Percentiles rank a stretch among this genome's conserved stretches.
Evolutionary conservation across 2,888 invertebrate species (phyloP).

Genomic region (Acleris sparsana): DNA sequence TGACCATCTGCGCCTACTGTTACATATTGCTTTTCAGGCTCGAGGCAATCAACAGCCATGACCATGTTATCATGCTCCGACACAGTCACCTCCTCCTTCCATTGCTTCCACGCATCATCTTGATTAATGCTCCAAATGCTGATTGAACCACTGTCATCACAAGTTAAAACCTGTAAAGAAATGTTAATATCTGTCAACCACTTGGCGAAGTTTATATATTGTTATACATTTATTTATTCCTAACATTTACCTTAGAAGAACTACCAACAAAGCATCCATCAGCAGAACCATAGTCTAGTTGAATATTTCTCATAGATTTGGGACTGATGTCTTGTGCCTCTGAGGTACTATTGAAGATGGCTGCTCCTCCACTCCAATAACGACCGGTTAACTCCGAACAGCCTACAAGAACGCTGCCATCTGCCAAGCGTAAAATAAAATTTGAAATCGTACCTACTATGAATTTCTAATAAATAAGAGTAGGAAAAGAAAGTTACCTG

Average conservation of each 20-base stretch:
- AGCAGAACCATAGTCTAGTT: slow-evolving; percentile 64
- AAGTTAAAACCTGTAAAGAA: slow-evolving; percentile 63
- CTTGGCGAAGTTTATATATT: not conserved
- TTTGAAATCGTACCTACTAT: not conserved
- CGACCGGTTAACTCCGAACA: slow-evolving; percentile 77
- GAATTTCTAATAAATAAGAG: not conserved
- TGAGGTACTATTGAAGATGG: slow-evolving; percentile 56
- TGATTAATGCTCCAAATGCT: slow-evolving; percentile 63
- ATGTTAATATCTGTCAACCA: not conserved
- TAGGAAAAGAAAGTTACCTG: slow-evolving; percentile 51
- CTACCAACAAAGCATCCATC: slow-evolving; percentile 73
- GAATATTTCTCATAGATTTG: slow-evolving; percentile 58
- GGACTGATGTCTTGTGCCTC: slow-evolving; percentile 50
- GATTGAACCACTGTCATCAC: slow-evolving; percentile 75
- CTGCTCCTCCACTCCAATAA: slow-evolving; percentile 75
- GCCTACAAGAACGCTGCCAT: slow-evolving; percentile 72
- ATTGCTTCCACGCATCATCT: slow-evolving; percentile 63
- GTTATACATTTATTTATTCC: not conserved
- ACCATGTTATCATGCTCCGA: slow-evolving; percentile 73
- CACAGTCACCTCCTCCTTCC: slow-evolving; percentile 64
- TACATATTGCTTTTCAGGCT: slow-evolving; percentile 63
- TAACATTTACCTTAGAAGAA: slow-evolving; percentile 61
- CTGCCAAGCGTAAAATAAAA: slow-evolving; percentile 47
- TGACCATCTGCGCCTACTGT: slow-evolving; percentile 76
- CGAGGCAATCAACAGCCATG: slow-evolving; percentile 65